These are phyloP conservation scores for Caenorhabditis panamensis DNA, from an alignment of 2,888 invertebrate species.

Conservation along the genomic window DNA sequence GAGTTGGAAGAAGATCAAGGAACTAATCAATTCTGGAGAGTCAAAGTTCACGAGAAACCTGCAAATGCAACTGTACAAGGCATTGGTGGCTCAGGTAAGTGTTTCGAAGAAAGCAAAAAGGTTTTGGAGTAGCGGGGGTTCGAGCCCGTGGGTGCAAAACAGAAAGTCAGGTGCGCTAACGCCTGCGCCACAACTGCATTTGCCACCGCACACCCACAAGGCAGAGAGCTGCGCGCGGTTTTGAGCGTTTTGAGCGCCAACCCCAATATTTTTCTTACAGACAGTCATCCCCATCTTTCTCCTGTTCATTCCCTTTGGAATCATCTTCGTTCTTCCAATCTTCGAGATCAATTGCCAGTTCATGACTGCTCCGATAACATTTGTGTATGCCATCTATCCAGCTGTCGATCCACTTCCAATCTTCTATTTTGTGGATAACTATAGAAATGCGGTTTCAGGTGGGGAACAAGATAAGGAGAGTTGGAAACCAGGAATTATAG, in stretches of 20 bases:
- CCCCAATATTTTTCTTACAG: too few species aligned
- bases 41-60: constrained; percentile 22
- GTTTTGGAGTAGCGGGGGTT: too few species aligned
- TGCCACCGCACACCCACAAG: too few species aligned
- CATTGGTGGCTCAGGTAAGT: constrained; percentile 45
- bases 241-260: too few species aligned
- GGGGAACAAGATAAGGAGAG: background rate
- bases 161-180: too few species aligned
- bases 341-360: constrained; percentile 1
- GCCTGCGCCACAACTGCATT: too few species aligned
- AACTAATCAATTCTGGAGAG: constrained; percentile 23
- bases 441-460: constrained; percentile 29
- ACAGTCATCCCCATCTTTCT: constrained; percentile 22
- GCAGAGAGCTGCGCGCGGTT: too few species aligned
- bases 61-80: constrained; percentile 43
- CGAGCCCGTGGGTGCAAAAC: too few species aligned
- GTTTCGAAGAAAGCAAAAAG: too few species aligned
- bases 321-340: constrained; percentile 13
- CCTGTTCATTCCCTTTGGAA: constrained; percentile 21
- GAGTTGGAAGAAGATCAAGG: constrained; percentile 14
- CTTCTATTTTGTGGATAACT: constrained; percentile 24
- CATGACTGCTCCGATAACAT: constrained; percentile 1
- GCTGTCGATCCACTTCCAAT: constrained; percentile 39
- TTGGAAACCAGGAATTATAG: background rate
- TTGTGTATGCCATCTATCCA: constrained; percentile 28